These are phyloP conservation scores for Gorsachius goisagi DNA, from an alignment of 2,113 vertebrate genomes.

Conservation along the genomic window DNA sequence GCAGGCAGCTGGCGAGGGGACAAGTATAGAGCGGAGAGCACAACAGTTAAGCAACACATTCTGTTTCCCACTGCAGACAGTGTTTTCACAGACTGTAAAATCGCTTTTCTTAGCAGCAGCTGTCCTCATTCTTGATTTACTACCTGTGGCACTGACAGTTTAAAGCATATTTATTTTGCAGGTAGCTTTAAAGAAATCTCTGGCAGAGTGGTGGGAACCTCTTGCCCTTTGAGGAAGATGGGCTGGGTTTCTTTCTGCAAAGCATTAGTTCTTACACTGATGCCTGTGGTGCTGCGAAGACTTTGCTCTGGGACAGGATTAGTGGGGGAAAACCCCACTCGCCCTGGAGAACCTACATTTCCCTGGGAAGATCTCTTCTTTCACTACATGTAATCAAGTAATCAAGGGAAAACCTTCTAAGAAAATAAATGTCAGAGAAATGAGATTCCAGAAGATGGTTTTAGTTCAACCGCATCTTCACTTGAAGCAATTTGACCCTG, in stretches of 20 bases:
- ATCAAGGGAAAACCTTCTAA: neutral
- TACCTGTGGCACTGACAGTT: neutral
- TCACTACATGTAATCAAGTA: neutral
- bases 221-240: neutral
- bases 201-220: neutral
- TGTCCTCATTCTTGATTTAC: neutral
- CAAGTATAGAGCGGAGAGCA: neutral
- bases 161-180: conserved; percentile 10
- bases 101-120: neutral
- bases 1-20: neutral
- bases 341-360: neutral
- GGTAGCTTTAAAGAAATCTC: neutral
- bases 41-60: neutral
- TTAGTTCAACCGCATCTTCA: neutral
- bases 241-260: neutral
- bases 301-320: neutral
- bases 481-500: neutral
- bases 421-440: neutral
- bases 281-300: neutral
- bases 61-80: neutral
- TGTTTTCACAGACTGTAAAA: neutral
- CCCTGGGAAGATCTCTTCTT: neutral
- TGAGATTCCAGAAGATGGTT: neutral
- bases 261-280: neutral
- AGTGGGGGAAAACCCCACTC: neutral